Evolutionary conservation across 2,888 invertebrate genomes (phyloP).

Genomic region (Tridacna crocea): DNA sequence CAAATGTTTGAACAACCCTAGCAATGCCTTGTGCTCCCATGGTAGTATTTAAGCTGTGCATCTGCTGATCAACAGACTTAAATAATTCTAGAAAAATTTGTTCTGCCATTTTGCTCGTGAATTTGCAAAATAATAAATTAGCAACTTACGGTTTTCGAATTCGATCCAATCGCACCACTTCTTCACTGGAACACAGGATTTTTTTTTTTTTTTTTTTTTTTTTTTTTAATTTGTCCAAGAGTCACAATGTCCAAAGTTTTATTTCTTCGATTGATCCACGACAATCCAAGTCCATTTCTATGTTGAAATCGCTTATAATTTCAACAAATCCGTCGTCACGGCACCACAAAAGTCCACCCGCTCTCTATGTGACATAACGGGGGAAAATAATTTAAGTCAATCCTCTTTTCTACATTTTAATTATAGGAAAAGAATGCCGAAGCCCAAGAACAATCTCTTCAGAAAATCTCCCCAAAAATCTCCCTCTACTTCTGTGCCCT

Average conservation of each 20-base stretch:
- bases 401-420: too few relatives aligned
- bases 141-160: conserved; percentile 7
- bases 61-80: conserved; percentile 15
- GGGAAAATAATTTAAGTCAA: too few relatives aligned
- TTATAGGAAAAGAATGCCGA: too few relatives aligned
- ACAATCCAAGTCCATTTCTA: conserved; percentile 1
- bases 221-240: neutral
- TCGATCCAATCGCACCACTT: neutral
- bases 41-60: conserved; percentile 16
- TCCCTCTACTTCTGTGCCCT: too few relatives aligned
- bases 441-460: too few relatives aligned
- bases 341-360: conserved; percentile 1
- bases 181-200: neutral
- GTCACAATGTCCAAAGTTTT: neutral
- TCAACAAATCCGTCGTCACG: too few relatives aligned
- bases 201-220: too few relatives aligned
- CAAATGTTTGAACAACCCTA: conserved; percentile 29
- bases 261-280: neutral
- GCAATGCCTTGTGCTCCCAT: conserved; percentile 35
- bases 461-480: too few relatives aligned
- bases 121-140: neutral
- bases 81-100: conserved; percentile 14
- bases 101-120: conserved; percentile 5
- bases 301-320: neutral
- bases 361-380: conserved; percentile 15